Evolutionary conservation across 2,888 invertebrate species (phyloP), one percentile per base, ranked within the genome.

Genomic region (Lordiphosa andalusiaca): DNA sequence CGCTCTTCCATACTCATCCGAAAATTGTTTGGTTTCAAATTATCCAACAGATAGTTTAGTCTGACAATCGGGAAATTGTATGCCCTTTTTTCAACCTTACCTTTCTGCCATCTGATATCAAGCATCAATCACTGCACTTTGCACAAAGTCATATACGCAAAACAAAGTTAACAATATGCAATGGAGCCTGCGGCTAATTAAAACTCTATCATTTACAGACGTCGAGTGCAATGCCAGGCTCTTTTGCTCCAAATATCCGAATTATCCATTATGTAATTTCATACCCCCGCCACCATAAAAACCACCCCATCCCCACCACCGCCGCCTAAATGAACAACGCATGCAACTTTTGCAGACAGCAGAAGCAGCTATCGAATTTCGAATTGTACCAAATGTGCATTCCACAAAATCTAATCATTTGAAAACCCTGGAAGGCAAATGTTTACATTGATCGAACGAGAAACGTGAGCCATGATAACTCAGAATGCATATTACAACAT

Each of bases 401-500:
- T 57, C 57, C 47, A 44, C 19, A 61, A 55, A 78, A 71, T 59
- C 56, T 58, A 69, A 67, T 69, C 57, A 73, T 68, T 64, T 55
- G 39, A 35, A 46, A 60, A 51, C 33, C 39, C 69, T 69, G 47
- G 51, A 54, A 64, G 69, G 64, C 64, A 44, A 33, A 33, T 44
- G 30, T 10, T 44, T 19, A 19, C 16, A 62, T 68, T 19, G 39
- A 39, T 19, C 19, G 19, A 67, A 42, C 58, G 48, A 39, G 44
- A 39, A 49, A 53, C 53, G 46, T 60, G 52, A 65, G 67, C 65
- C 44, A 57, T 59, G 68, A 77, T 84, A 82, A 63, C 69, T 78
- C 73, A 71, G 59, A 60, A 49, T 48, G 44, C 58, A 53, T 49
- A 64, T 67, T 68, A 60, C 52, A 49, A 51, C 56, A 54, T 74